Conservation (phyloP, 2,797 vertebrate species). For the Epinephelus malabaricus region DNA sequence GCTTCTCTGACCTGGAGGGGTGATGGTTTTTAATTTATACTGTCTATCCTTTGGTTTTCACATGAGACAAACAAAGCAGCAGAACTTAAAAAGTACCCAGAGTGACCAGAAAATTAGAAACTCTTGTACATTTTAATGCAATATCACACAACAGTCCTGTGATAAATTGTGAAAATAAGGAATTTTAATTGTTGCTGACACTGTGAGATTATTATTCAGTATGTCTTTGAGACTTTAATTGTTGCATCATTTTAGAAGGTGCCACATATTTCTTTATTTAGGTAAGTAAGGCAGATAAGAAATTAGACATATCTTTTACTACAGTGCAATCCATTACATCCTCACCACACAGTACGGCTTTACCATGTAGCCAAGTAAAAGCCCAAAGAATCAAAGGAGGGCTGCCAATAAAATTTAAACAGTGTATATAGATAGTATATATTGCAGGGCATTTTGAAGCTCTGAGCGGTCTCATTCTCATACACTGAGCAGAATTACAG, state of each 20-base stretch:
- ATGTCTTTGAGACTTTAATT: not conserved
- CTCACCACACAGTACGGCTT: not conserved
- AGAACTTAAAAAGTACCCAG: not conserved
- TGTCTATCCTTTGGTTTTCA: not conserved
- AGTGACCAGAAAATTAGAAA: not conserved
- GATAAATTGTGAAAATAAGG: not conserved
- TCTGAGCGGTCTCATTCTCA: not conserved
- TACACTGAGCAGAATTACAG: not conserved
- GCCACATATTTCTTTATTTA: not conserved
- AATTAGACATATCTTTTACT: not conserved
- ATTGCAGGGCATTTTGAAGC: not conserved
- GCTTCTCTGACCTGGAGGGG: constrained; percentile 33
- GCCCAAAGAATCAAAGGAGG: not conserved
- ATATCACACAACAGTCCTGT: not conserved
- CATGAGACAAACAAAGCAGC: not conserved
- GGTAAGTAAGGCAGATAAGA: not conserved
- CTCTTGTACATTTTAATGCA: not conserved
- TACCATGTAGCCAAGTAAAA: not conserved
- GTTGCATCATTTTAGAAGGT: not conserved
- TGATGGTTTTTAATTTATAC: not conserved
- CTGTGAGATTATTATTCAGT: not conserved
- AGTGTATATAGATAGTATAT: no score
- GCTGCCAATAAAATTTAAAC: not conserved
- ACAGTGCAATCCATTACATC: not conserved
- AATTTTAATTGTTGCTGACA: not conserved